A percentile compares a stretch with the other conserved stretches of the same genome.
These are phyloP conservation scores for Caenorhabditis auriculariae DNA, from an alignment of 2,888 invertebrate species.

Conservation along the genomic window DNA sequence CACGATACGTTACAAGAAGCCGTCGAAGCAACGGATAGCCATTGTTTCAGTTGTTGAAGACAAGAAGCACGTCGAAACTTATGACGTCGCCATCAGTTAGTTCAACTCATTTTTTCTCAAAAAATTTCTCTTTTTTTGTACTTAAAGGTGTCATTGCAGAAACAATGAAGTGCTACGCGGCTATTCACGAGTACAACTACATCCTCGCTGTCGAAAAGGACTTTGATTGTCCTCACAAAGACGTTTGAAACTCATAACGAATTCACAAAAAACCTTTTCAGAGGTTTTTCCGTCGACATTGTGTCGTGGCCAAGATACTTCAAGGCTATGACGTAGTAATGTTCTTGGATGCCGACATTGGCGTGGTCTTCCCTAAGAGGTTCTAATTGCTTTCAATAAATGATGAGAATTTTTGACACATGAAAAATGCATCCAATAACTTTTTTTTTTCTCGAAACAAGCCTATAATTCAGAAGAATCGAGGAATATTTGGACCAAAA, in stretches of 20 bases:
- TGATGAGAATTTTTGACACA: background rate
- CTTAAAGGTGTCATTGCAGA: conserved; percentile 9
- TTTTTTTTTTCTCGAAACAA: background rate
- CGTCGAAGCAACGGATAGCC: background rate
- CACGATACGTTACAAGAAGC: background rate
- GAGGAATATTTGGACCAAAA: conserved; percentile 21
- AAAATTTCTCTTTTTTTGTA: background rate
- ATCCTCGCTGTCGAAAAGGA: conserved; percentile 8
- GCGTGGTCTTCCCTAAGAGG: conserved; percentile 29
- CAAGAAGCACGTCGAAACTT: conserved; percentile 7
- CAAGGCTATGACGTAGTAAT: conserved; percentile 19
- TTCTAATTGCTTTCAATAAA: background rate
- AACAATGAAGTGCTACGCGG: conserved; percentile 12
- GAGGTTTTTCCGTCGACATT: conserved; percentile 37
- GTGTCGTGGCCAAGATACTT: conserved; percentile 19
- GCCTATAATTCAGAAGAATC: conserved; percentile 8
- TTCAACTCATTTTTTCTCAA: background rate
- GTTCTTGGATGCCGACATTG: conserved; percentile 35
- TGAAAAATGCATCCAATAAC: background rate
- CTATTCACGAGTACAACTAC: conserved; percentile 16
- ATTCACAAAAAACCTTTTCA: conserved; percentile 6
- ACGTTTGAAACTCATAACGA: conserved; percentile 9
- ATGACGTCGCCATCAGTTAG: conserved; percentile 14
- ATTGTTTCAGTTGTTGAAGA: conserved; percentile 13
- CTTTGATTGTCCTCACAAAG: conserved; percentile 19